Evolutionary conservation across 2,888 invertebrate species (phyloP), one percentile per base, ranked within the genome.

Genomic region (Choreutis nemorana): DNA sequence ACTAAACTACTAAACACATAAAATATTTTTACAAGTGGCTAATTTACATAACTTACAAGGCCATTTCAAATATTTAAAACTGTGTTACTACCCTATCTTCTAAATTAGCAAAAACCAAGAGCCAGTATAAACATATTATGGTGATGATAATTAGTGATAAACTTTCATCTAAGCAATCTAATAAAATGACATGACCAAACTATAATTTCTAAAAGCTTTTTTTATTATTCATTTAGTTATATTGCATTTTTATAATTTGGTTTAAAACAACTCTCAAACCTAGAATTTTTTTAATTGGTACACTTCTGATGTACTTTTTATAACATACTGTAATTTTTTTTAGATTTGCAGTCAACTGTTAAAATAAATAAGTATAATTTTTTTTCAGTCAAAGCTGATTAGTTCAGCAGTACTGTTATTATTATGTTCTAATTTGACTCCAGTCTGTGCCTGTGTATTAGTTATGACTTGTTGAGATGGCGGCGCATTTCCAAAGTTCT

Each of bases 331-430:
- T 18, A 18, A 6, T 6, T 18, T 6, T 6, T 18, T 8, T 1
- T n/a, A 13, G 4, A 14, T 25, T 14, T 25, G 7, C n/a, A 4
- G 14, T 4, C 26, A 26, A 26, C 5, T 13, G 8, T 25, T 13
- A 25, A 7, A 4, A 14, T 11, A 25, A 25, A 25, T n/a, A 10
- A 8, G 8, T 10, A 5, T 25, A 26, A n/a, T 15, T 11, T 26
- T 26, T 18, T 18, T 54, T 83, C 80, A 91, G 77, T 91, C 91
- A 45, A 92, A 92, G 55, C 87, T 87, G 41, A 92, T 92, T 20
- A 92, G 77, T 65, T 91, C 91, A 9, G 88, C 91, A 2, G 90
- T 90, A 18, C 8, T 18, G 34, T 72, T 77, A 37, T 71, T 77
- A 39, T 75, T 77, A 31, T 60, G 54, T 50, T 77, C 77, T 7